Evolutionary conservation across 2,113 vertebrate genomes (phyloP).

Genomic region (Thalassarche chlororhynchos): DNA sequence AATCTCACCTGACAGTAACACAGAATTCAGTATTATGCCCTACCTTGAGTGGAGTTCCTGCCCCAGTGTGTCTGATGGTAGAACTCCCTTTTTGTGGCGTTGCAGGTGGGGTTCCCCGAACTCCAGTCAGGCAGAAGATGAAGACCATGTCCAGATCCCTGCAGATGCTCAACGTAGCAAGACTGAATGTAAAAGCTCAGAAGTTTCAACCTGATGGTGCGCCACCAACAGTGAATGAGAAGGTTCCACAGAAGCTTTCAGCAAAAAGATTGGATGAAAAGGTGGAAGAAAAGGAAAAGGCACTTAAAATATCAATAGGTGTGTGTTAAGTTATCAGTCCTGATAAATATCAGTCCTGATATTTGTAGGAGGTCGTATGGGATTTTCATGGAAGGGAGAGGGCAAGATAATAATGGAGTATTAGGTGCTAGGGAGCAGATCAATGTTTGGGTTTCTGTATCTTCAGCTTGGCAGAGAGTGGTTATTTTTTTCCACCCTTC

Average conservation of each 20-base stretch:
- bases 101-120: constrained; percentile 86
- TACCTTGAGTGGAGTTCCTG: background rate
- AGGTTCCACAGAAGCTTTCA: constrained; percentile 57
- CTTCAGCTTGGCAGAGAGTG: background rate
- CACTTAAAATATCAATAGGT: constrained; percentile 54
- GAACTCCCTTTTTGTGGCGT: background rate
- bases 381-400: background rate
- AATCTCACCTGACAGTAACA: background rate
- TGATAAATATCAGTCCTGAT: background rate
- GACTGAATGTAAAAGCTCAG: constrained; percentile 93
- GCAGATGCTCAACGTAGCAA: constrained; percentile 94
- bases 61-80: background rate
- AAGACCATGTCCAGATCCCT: constrained; percentile 95
- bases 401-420: background rate
- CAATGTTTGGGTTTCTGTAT: background rate
- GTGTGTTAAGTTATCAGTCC: background rate
- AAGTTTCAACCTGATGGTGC: constrained; percentile 81
- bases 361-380: background rate
- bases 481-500: background rate
- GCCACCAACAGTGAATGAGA: constrained; percentile 46
- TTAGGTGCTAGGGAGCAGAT: background rate
- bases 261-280: constrained; percentile 74
- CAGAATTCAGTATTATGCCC: background rate
- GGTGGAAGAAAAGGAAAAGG: constrained; percentile 66
- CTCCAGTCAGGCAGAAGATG: constrained; percentile 96